phyloP scores from a whole-genome alignment of 2,888 invertebrate genomes.

The Hypercompe scribonia region DNA sequence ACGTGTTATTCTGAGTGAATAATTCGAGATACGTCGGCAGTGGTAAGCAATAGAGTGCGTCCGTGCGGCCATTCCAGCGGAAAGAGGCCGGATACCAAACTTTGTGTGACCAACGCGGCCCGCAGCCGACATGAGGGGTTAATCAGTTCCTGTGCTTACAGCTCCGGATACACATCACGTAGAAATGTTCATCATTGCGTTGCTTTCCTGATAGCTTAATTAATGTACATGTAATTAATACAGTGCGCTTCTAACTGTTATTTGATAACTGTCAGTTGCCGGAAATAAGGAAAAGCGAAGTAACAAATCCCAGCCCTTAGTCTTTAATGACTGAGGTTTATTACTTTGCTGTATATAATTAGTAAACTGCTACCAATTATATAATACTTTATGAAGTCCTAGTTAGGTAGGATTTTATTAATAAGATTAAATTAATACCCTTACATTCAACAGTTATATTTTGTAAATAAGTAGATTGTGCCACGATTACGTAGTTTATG shows the following conservation, averaged over 20 bases:
- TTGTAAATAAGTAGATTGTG: no score
- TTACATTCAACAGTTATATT: background rate
- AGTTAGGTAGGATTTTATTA: no score
- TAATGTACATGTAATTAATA: background rate
- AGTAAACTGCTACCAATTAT: background rate
- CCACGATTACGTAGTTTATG: no score
- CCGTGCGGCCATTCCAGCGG: conserved; percentile 46
- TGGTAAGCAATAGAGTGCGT: conserved; percentile 43
- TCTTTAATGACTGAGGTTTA: background rate
- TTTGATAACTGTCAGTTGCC: background rate
- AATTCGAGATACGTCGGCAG: conserved; percentile 28
- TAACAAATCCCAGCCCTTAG: background rate
- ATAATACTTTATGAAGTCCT: background rate
- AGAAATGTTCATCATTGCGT: conserved; percentile 11
- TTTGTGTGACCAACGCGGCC: conserved; percentile 38
- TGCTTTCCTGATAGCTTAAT: conserved; percentile 11
- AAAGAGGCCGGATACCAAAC: conserved; percentile 51
- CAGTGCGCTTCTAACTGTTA: background rate
- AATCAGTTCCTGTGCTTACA: conserved; percentile 55
- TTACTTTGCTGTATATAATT: background rate
- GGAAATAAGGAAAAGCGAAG: background rate
- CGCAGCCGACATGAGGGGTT: conserved; percentile 33
- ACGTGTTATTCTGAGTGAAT: conserved; percentile 21
- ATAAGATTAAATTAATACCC: no score
- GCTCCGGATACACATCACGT: conserved; percentile 16